phyloP scores from a whole-genome alignment of 2,113 vertebrate genomes.

The Scartelaos histophorus region DNA sequence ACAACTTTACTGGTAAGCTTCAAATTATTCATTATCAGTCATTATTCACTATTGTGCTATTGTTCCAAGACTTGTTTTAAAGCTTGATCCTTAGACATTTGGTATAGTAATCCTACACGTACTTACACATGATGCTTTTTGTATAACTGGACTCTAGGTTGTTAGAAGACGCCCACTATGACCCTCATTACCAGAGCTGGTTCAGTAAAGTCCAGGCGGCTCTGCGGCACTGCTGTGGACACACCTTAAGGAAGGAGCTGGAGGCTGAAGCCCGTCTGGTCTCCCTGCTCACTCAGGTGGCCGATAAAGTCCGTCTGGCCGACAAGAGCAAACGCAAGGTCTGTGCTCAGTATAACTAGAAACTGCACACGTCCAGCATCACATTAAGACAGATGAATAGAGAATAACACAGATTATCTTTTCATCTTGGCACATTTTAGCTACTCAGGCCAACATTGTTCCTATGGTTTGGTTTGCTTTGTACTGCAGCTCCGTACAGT shows the following conservation, averaged over 20 bases:
- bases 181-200: conserved; percentile 87
- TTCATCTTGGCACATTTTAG: neutral
- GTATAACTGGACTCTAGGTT: conserved; percentile 75
- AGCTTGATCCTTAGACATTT: no score
- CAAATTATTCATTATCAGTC: neutral
- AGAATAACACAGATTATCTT: no score
- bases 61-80: no score
- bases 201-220: conserved; percentile 87
- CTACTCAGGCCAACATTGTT: no score
- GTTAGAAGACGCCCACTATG: conserved; percentile 83
- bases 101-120: no score
- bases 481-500: no score
- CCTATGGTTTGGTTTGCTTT: no score
- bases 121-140: neutral
- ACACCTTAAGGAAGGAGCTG: conserved; percentile 85
- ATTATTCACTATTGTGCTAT: no score
- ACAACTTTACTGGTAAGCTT: conserved; percentile 85
- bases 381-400: neutral
- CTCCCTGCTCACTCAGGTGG: conserved; percentile 79
- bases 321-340: conserved; percentile 84
- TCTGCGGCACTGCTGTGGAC: conserved; percentile 85
- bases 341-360: neutral
- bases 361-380: neutral
- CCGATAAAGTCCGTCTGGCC: conserved; percentile 79
- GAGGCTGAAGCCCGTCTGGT: conserved; percentile 83